These are phyloP conservation scores for Amblyopsis hoosieri DNA, from an alignment of 2,797 vertebrate species.

Conservation along the genomic window DNA sequence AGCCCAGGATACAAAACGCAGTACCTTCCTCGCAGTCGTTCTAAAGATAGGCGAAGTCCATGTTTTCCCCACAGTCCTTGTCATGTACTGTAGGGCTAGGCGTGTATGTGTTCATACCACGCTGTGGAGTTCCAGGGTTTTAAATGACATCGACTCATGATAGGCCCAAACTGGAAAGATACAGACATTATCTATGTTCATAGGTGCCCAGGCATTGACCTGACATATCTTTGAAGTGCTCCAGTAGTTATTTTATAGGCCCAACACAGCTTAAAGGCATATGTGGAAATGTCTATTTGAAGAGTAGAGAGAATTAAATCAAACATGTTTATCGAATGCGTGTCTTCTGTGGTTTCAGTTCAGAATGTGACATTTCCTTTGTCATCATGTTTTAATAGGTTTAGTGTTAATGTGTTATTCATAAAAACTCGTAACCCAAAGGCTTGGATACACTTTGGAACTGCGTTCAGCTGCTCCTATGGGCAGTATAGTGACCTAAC, in stretches of 20 bases:
- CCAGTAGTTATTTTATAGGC: not conserved
- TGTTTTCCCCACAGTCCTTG: constrained; percentile 2
- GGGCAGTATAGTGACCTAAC: constrained; percentile 51
- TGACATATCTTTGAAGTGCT: not conserved
- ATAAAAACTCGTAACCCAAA: constrained; percentile 22
- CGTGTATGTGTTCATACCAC: constrained; percentile 8
- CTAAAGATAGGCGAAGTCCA: constrained; percentile 37
- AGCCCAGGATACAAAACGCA: constrained; percentile 19
- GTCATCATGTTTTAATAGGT: not conserved
- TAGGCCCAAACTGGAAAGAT: constrained; percentile 2
- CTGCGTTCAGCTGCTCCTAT: constrained; percentile 35
- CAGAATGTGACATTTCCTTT: constrained; percentile 18
- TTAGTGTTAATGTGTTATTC: constrained; percentile 8
- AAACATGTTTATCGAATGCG: not conserved
- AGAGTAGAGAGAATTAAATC: too few relatives aligned
- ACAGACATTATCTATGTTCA: constrained; percentile 9
- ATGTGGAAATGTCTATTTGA: not conserved
- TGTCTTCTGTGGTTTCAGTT: constrained; percentile 5
- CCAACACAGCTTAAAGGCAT: not conserved
- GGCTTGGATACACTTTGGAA: constrained; percentile 41
- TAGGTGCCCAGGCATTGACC: not conserved
- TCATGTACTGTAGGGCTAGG: not conserved
- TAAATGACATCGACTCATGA: not conserved
- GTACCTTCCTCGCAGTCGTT: constrained; percentile 22
- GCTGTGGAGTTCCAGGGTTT: not conserved